Base-by-base conservation (phyloP, 2,888 invertebrate genomes). In the Drosophila crucigera region DNA sequence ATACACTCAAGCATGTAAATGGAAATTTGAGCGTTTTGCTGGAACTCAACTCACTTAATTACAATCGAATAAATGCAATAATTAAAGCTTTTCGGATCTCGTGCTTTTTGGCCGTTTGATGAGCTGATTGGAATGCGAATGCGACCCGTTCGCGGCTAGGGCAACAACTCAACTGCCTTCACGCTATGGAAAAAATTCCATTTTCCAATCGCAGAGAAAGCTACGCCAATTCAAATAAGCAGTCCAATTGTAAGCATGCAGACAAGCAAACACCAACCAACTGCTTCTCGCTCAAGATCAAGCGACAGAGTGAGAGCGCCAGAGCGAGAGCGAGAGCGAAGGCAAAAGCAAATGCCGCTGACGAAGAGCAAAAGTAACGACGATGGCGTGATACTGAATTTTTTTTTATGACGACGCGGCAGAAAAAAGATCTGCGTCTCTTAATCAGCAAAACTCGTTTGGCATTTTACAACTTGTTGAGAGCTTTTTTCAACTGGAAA, bases 141-240 rank as follows among this genome's bases (percentile, higher is more conserved):
- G 63, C 72, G 80, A 68, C 76, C 73, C 79, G 82, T 71, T 78
- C 81, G 61, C 59, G 73, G 76, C 82, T 72, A 83, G 82, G 81
- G 74, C 84, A 80, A 78, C 85, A 80, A 82, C 67, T 81, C 79
- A 82, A 89, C 87, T 79, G 78, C 41, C 74, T 63, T 82, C 59
- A 70, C 37, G 43, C 54, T 30, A 69, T 37, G 68, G 63, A 76
- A 56, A 58, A 78, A 78, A 76, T 84, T 88, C 81, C 79, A 91
- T 85, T 89, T 91, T 91, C 85, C 91, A 91, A 91, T 85, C 68
- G 71, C 71, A 73, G 83, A 82, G 82, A 88, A 82, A 87, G 78
- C 82, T 33, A 75, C 69, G 58, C 66, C 66, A 60, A 74, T 71
- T 75, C 78, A 78, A 74, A 74, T 80, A 70, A 39, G 55, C 82